Conservation (phyloP, 1,140 invertebrate species). For the Drosophila bocqueti region DNA sequence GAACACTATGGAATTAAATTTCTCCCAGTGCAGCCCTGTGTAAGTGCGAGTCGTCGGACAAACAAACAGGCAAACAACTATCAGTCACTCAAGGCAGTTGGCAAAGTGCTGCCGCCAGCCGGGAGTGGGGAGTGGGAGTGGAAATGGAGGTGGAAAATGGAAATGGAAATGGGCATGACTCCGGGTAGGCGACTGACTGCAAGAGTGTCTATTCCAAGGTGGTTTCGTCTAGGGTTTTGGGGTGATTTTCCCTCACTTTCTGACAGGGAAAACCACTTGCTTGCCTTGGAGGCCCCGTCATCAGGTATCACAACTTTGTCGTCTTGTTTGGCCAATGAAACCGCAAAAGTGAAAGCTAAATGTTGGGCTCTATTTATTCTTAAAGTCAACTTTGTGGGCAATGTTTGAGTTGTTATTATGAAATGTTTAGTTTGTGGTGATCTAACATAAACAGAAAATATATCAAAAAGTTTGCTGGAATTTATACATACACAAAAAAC, state of each 20-base stretch:
- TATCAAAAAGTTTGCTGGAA: neutral
- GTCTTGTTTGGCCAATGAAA: constrained; percentile 40
- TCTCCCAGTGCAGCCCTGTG: neutral
- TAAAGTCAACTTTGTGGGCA: constrained; percentile 17
- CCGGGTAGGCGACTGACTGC: neutral
- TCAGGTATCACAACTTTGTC: constrained; percentile 54
- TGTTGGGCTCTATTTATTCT: constrained; percentile 15
- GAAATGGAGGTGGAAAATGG: constrained; percentile 20
- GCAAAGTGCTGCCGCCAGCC: constrained; percentile 59
- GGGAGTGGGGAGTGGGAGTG: constrained; percentile 15
- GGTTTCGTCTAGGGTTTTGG: constrained; percentile 13
- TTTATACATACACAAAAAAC: neutral
- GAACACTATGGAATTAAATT: neutral
- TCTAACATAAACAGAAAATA: constrained; percentile 13
- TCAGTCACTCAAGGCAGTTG: constrained; percentile 82
- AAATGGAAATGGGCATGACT: constrained; percentile 31
- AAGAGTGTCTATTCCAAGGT: constrained; percentile 35
- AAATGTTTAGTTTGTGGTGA: constrained; percentile 32
- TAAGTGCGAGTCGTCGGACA: constrained; percentile 50
- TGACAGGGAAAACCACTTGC: constrained; percentile 27
- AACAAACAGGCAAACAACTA: constrained; percentile 80
- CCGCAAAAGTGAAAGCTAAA: constrained; percentile 41
- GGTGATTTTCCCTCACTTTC: constrained; percentile 22
- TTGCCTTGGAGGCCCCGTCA: constrained; percentile 7
- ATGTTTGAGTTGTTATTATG: constrained; percentile 37